Evolutionary conservation across 2,888 invertebrate genomes (phyloP).

Genomic region (Autographa pulchrina): DNA sequence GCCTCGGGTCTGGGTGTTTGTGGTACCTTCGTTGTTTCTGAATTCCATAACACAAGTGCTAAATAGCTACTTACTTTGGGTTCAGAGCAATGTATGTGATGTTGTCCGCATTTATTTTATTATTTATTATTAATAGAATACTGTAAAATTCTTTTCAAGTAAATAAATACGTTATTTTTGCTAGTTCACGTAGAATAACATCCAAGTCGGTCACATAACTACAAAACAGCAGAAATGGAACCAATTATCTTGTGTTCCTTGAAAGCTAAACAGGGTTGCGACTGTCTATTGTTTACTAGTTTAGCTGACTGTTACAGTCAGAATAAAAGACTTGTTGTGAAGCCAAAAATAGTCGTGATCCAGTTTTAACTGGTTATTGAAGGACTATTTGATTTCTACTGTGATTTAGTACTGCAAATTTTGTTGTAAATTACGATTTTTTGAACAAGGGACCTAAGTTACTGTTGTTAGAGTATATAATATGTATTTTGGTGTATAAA

Average conservation of each 20-base stretch:
- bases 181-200: background rate
- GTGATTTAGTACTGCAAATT: background rate
- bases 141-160: no score
- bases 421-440: no score
- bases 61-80: no score
- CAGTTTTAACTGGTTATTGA: background rate
- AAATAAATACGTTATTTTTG: background rate
- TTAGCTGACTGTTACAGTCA: background rate
- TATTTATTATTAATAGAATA: no score
- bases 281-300: background rate
- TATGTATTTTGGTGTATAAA: no score
- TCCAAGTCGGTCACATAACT: background rate
- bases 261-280: slow-evolving; percentile 4
- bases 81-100: no score
- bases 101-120: no score
- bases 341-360: background rate
- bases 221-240: background rate
- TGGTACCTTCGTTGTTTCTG: no score
- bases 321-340: background rate
- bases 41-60: no score
- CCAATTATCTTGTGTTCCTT: background rate
- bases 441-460: no score
- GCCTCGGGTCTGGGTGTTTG: no score
- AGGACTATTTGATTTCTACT: background rate
- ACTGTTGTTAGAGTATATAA: no score